Evolutionary conservation across 2,797 vertebrate species (phyloP).

Genomic region (Acrossocheilus fasciatus): DNA sequence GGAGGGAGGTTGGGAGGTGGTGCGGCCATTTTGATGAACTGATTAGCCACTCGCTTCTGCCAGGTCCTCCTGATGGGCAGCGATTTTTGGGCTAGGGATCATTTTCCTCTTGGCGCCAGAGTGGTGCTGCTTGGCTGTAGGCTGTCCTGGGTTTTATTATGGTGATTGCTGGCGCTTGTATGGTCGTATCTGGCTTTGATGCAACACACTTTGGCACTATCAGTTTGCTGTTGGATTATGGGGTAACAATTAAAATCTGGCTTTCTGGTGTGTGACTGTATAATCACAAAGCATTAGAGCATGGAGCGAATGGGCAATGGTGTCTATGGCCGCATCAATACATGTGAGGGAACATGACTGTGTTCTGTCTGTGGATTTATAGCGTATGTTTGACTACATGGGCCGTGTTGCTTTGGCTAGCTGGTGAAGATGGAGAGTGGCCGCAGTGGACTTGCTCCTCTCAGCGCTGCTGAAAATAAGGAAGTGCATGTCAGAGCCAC

Average conservation of each 20-base stretch:
- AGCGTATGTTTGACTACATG: conserved; percentile 32
- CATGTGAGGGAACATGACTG: not conserved
- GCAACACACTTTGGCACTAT: conserved; percentile 57
- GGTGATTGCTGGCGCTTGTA: conserved; percentile 60
- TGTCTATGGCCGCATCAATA: conserved; percentile 27
- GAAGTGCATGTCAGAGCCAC: conserved; percentile 79
- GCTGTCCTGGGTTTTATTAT: conserved; percentile 57
- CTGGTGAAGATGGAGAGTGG: conserved; percentile 52
- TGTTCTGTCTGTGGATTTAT: not conserved
- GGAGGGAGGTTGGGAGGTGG: conserved; percentile 18
- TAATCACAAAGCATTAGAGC: conserved; percentile 58
- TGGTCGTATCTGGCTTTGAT: conserved; percentile 53
- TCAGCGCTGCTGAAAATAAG: conserved; percentile 76
- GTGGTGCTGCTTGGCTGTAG: conserved; percentile 43
- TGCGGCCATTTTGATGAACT: conserved; percentile 28
- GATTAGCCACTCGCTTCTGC: conserved; percentile 46
- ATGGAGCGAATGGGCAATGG: conserved; percentile 23
- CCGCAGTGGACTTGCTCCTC: conserved; percentile 68
- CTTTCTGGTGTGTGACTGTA: conserved; percentile 50
- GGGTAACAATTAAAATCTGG: conserved; percentile 60
- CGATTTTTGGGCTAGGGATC: conserved; percentile 54
- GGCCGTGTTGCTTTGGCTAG: conserved; percentile 67
- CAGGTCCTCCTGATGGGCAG: conserved; percentile 54
- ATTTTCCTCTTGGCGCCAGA: conserved; percentile 57
- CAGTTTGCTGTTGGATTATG: conserved; percentile 58